Evolutionary conservation across 2,797 vertebrate genomes (phyloP), one percentile per base, ranked within the genome.

Genomic region (Leucoraja ocellata): DNA sequence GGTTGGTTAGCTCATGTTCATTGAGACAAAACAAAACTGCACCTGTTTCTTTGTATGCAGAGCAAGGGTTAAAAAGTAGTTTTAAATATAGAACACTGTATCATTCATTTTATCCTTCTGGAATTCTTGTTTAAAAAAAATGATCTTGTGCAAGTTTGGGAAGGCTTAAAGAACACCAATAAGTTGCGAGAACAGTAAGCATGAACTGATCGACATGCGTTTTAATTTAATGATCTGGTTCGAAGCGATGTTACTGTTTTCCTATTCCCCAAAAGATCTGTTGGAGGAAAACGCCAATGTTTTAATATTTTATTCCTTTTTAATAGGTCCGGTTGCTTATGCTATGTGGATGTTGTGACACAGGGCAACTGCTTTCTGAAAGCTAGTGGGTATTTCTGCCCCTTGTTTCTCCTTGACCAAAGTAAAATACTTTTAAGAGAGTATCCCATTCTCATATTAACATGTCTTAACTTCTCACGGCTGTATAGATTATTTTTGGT

Each of bases 221-320:
- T 84, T 84, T 78, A 18, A 58, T 84, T 84, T 84, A 58, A 28
- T 61, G 32, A 54, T 84, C 54, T 84, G 54, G 46, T 84, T 84
- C 46, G 10, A 25, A 58, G 81, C 28, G 54, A 54, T 1, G 10
- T 84, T 11, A 58, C 54, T 84, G 11, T 84, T 58, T 58, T 23
- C 32, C 16, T 39, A n/a, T 36, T 13, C 23, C 1, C 46, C 81
- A 78, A 78, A 78, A 36, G 77, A 13, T 78, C 10, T 1, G 77
- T 16, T 78, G 77, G 10, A 14, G 13, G 77, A 78, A 78, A 78
- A 78, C 36, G 32, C n/a, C 32, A 36, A 18, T 36, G 13, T 32
- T 78, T 78, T 78, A 36, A 16, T n/a, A 36, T 32, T 14, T 36
- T 76, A 28, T 76, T 76, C 10, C 9, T 8, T 77, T 36, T 78